Evolutionary conservation across 2,888 invertebrate genomes (phyloP), one percentile per base, ranked within the genome.

Genomic region (Parnassius apollo): DNA sequence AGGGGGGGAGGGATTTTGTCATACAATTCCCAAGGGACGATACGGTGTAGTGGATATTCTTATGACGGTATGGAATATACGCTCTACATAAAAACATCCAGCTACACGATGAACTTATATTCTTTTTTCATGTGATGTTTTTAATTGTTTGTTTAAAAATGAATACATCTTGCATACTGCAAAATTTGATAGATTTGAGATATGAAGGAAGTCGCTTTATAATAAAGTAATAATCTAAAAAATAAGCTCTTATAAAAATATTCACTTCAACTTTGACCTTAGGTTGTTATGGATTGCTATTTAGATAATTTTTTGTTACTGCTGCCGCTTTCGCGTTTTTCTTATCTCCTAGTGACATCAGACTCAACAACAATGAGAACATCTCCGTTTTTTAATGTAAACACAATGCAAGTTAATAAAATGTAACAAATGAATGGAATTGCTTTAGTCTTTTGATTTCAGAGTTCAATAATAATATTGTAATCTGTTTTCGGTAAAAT

Each of bases 281-380:
- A 53, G 9, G 42, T 53, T 42, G 9, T 1, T 53, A 42, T 42
- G 42, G 42, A 44, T 9, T 44, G 48, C 3, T 13, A 51, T 44
- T 50, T 51, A 51, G 50, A 58, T 44, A 42, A 50, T 50, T 57
- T 11, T 12, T 11, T 56, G n/a, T 11, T 8, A 35, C 12, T 11
- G 13, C 42, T 45, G 53, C 46, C 18, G 50, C 35, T 59, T 52
- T 59, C 35, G 44, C 11, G 11, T 59, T 49, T 11, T 10, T 44
- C n/a, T 59, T 54, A 55, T 60, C 60, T 42, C 2, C 9, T 35
- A 49, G 48, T 46, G 59, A 60, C 55, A 49, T 54, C 60, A 54
- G 48, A 49, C 10, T 11, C 48, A 1, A 44, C 25, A 22, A 13
- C 49, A 49, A 55, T 46, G 49, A 49, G 45, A 35, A 8, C 42